phyloP scores from a whole-genome alignment of 2,797 vertebrate species.

The Pteronotus mesoamericanus region DNA sequence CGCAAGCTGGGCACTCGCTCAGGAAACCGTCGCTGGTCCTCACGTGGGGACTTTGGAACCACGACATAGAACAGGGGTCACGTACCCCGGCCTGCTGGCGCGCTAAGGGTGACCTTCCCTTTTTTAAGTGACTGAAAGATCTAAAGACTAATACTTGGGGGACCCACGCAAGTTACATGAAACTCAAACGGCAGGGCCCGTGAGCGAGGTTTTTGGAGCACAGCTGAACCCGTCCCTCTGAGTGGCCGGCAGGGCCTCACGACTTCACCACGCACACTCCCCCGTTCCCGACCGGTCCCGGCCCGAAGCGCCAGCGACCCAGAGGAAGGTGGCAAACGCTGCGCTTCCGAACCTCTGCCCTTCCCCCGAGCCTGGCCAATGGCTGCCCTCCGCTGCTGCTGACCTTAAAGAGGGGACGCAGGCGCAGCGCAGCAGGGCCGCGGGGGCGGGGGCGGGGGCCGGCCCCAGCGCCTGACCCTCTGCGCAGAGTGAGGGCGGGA shows the following conservation, averaged over 20 bases:
- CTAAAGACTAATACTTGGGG: background rate
- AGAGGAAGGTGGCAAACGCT: accelerated
- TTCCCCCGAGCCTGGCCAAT: accelerated
- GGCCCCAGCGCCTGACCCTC: no score
- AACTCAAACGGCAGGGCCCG: background rate
- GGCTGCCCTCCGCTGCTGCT: accelerated
- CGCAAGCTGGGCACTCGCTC: accelerated
- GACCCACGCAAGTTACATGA: accelerated
- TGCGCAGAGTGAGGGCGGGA: background rate
- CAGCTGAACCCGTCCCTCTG: accelerated
- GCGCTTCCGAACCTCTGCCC: background rate
- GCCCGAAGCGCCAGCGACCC: accelerated
- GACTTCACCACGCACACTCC: accelerated
- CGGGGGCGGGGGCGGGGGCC: no score
- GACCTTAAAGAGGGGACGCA: no score
- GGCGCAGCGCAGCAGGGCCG: no score
- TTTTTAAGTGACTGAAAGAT: background rate
- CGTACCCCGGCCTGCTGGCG: accelerated
- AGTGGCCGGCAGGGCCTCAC: accelerated
- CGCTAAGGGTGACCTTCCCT: no score
- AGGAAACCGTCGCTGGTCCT: background rate
- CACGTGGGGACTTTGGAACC: accelerated
- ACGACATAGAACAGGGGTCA: background rate
- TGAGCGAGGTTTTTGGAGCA: accelerated
- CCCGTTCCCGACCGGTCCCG: accelerated